Percentiles rank a stretch among this genome's conserved stretches.
These are phyloP conservation scores for Phrynosoma blainvillii DNA, from an alignment of 2,113 vertebrate species.

Conservation along the genomic window DNA sequence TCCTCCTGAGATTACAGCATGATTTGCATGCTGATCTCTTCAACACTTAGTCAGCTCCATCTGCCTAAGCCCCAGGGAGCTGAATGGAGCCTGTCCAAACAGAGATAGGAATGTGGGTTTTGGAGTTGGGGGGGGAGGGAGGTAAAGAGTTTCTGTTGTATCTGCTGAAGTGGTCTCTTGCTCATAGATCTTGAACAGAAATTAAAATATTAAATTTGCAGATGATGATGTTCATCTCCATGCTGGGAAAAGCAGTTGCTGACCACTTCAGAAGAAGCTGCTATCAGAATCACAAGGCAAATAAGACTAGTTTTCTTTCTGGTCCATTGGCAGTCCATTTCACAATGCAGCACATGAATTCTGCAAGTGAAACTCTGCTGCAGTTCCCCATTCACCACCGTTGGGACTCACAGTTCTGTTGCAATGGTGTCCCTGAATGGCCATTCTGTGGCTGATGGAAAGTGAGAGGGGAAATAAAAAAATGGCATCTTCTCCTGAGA, in stretches of 20 bases:
- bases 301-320: neutral
- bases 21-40: neutral
- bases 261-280: neutral
- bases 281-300: neutral
- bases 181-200: neutral
- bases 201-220: no score
- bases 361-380: no score
- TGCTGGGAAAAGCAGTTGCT: neutral
- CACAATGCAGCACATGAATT: no score
- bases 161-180: neutral
- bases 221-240: neutral
- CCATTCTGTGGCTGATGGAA: no score
- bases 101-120: neutral
- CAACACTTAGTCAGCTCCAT: neutral
- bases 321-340: no score
- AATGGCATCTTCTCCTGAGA: no score
- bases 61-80: neutral
- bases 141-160: neutral
- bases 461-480: no score
- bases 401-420: no score
- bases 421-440: no score
- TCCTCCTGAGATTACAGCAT: conserved; percentile 46
- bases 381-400: no score
- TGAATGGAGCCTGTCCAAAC: neutral
- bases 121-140: neutral